These are phyloP conservation scores for Macrotis lagotis DNA, from an alignment of 2,113 vertebrate genomes.

Conservation along the genomic window DNA sequence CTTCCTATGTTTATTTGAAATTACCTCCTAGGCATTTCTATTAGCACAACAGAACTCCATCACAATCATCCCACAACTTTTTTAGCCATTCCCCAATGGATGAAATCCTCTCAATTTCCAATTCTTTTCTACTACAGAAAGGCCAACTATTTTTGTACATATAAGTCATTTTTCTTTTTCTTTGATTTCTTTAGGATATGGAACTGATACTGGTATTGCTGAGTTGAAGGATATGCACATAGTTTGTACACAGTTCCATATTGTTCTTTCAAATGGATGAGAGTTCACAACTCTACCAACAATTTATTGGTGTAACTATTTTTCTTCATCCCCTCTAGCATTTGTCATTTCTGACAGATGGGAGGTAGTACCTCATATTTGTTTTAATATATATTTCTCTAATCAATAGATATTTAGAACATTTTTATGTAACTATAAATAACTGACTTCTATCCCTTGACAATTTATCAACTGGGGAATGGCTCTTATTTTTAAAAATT, in stretches of 20 bases:
- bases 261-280: background rate
- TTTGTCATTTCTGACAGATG: background rate
- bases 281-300: background rate
- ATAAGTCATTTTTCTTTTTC: background rate
- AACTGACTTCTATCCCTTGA: background rate
- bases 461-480: background rate
- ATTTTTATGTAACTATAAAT: background rate
- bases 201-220: background rate
- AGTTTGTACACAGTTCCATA: background rate
- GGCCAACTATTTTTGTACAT: background rate
- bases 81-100: background rate
- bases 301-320: background rate
- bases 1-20: background rate
- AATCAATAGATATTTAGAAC: background rate
- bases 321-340: background rate
- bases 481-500: background rate
- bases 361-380: background rate
- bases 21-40: background rate
- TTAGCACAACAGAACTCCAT: background rate
- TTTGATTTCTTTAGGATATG: background rate
- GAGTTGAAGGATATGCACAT: background rate
- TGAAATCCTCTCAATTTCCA: background rate
- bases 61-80: background rate
- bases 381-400: background rate
- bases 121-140: background rate